These are phyloP conservation scores for Apostichopus californicus DNA, from an alignment of 35 echinoderm and acorn worm species.

Conservation along the genomic window DNA sequence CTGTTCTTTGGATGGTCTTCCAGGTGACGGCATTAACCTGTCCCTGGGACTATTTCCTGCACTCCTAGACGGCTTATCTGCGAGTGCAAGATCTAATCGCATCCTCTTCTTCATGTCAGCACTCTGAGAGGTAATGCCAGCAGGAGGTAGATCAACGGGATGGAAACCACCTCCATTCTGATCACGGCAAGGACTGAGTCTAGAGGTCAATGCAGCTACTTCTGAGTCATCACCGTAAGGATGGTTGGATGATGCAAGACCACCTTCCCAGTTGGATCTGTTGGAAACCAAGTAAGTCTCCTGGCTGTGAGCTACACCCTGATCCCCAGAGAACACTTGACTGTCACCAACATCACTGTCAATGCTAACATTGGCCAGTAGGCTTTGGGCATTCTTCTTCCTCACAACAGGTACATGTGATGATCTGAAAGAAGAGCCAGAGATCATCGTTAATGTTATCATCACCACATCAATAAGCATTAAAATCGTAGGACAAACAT, in stretches of 20 bases:
- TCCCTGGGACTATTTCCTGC: constrained; percentile 28
- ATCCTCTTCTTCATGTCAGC: constrained; percentile 41
- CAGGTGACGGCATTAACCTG: constrained; percentile 39
- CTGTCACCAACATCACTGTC: constrained; percentile 71
- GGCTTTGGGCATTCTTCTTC: constrained; percentile 63
- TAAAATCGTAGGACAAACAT: neutral
- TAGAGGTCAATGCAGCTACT: constrained; percentile 40
- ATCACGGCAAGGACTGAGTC: neutral
- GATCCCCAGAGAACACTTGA: constrained; percentile 46
- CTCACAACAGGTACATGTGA: constrained; percentile 27
- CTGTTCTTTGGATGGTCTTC: constrained; percentile 18
- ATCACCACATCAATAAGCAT: too few species aligned
- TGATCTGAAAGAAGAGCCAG: constrained; percentile 4
- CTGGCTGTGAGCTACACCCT: constrained; percentile 45
- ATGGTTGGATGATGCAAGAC: neutral
- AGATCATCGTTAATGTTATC: neutral
- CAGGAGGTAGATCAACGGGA: constrained; percentile 44
- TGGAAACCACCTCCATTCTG: constrained; percentile 20
- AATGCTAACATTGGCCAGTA: constrained; percentile 93
- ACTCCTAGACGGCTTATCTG: constrained; percentile 50
- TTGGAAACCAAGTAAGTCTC: constrained; percentile 44
- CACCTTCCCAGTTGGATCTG: constrained; percentile 15
- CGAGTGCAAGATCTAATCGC: constrained; percentile 70
- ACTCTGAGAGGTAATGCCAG: constrained; percentile 31
- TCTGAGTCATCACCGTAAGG: neutral